These are phyloP conservation scores for Plagodis dolabraria DNA, from an alignment of 2,888 invertebrate genomes.

Conservation along the genomic window DNA sequence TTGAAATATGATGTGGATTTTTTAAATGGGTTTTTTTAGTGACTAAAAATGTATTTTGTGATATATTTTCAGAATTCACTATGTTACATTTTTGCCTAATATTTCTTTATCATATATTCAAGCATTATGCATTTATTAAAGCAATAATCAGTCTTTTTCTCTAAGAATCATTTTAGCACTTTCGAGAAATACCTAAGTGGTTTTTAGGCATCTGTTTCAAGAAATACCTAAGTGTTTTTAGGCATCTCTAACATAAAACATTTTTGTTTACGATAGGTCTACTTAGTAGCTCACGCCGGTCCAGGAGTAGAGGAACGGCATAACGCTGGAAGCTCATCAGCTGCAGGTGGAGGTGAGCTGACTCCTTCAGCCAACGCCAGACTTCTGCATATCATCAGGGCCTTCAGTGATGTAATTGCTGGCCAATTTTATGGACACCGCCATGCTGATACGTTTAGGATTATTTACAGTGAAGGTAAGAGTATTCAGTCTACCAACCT, in stretches of 20 bases:
- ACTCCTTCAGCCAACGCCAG: conserved; percentile 89
- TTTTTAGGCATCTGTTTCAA: too few species aligned
- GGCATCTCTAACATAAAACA: not conserved
- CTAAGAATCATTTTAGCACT: too few species aligned
- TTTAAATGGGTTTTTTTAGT: too few species aligned
- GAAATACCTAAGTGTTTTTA: not conserved
- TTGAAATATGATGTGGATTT: too few species aligned
- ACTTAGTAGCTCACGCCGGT: conserved; percentile 95
- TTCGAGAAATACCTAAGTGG: too few species aligned
- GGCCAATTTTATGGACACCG: conserved; percentile 97
- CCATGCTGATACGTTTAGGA: conserved; percentile 95
- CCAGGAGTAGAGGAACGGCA: conserved; percentile 95
- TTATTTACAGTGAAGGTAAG: conserved; percentile 91
- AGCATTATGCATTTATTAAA: too few species aligned
- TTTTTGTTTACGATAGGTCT: conserved; percentile 86
- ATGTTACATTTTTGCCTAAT: too few species aligned
- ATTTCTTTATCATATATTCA: too few species aligned
- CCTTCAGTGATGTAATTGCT: conserved; percentile 92
- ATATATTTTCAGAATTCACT: too few species aligned
- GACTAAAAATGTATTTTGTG: too few species aligned
- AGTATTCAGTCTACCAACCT: conserved; percentile 28
- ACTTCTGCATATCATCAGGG: conserved; percentile 90
- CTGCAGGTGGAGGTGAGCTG: conserved; percentile 85
- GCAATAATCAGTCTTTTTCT: too few species aligned
- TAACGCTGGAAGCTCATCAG: conserved; percentile 86